Evolutionary conservation across 2,888 invertebrate species (phyloP), one percentile per base, ranked within the genome.

Genomic region (Eurois occulta): DNA sequence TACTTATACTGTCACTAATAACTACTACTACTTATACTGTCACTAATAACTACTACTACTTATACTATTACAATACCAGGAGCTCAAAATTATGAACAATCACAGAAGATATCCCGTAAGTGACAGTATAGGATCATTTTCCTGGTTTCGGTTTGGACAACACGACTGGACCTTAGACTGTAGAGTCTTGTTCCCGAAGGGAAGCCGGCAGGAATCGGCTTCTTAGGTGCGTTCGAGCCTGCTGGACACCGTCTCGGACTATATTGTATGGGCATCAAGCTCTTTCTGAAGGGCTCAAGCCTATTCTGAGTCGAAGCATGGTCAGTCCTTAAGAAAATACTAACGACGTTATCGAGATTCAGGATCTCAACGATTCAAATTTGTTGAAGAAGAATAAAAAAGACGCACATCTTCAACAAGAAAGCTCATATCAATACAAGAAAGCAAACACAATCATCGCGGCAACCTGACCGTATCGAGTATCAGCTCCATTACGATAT

Each of bases 401-500:
- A 65, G 5, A 38, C 10, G 41, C 32, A 46, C 46, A 16, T 7
- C 18, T 41, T 24, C 28, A 55, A 72, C 65, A 67, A 75, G 71
- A 75, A 82, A 71, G 81, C 65, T 75, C 46, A 74, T 79, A 77
- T 77, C 74, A 74, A 83, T 73, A 79, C 64, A 58, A 84, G 70
- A 76, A 65, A 78, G 60, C 72, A 78, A 84, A 75, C 65, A 81
- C 80, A 84, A 83, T 81, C 80, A 80, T 84, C 71, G 65, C n/a
- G 28, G 65, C 78, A 79, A 81, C 71, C 75, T 81, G 78, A 80
- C 77, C 80, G 81, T 84, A 84, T 85, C 85, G 78, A 70, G 77
- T 84, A 86, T 88, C 80, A 86, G 75, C 74, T 78, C 79, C 80
- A 82, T 87, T 87, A 86, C 81, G 80, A 86, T 85, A 85, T 83